Base-by-base conservation (phyloP, 2,888 invertebrate species). In the Tupiocoris notatus region DNA sequence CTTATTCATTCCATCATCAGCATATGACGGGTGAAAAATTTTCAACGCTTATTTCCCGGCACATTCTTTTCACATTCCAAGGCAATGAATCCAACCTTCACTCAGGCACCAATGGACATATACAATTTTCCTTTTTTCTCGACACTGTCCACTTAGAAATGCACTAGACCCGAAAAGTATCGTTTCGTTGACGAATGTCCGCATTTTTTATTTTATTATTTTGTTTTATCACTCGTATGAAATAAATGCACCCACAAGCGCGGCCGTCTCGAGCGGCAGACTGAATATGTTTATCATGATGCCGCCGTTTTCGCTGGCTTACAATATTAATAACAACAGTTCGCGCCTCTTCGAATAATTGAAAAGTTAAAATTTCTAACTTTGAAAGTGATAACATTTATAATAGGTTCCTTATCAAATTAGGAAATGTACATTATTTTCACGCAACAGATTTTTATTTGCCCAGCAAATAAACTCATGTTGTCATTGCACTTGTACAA, bases 61-160 rank as follows among this genome's bases (percentile, higher is more conserved):
- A 75, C 68, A 57, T 63, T n/a, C n/a, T n/a, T n/a, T 76, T 66
- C 74, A 78, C 78, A 77, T 78, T 78, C 78, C 78, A 78, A 77
- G 76, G 78, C 78, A 61, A 21, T 22, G 58, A 70, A 75, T 62
- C 21, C 56, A 73, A 66, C 78, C 74, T 74, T 77, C 78, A 75
- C 77, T 70, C 78, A 78, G 78, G 78, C 78, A 78, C 78, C 77
- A 67, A 78, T 77, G 78, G 78, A 78, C 78, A 77, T 57, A 54
- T 16, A 70, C 70, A 59, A 59, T 58, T 22, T 39, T 39, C 39
- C 12, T 12, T 3, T 39, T 39, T n/a, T n/a, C n/a, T 3, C 39
- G 12, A 39, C 39, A 39, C 22, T 59, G 70, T 70, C 70, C 70
- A 70, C 67, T 67, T 67, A 18, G 54, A 70, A 70, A 70, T 70